Conservation (phyloP, 2,113 vertebrate genomes). For the Gambusia holbrooki region DNA sequence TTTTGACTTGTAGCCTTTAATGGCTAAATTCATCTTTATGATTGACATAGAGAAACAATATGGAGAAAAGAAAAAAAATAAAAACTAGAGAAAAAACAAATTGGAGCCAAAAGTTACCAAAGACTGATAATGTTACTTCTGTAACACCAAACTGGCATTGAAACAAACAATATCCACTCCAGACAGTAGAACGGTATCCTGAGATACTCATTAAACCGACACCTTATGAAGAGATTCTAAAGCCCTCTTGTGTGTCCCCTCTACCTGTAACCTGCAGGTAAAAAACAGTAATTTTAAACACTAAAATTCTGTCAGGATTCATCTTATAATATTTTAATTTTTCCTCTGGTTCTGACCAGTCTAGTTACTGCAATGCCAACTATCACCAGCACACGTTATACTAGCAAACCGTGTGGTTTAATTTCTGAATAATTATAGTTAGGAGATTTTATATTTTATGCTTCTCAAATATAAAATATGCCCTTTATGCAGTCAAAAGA, state of each 20-base stretch:
- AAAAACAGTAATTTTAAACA: no score
- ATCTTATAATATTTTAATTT: no score
- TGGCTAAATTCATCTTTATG: background rate
- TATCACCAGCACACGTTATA: background rate
- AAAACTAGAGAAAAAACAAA: background rate
- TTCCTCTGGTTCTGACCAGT: no score
- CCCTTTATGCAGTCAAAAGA: background rate
- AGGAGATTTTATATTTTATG: no score
- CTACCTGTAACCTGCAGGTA: no score
- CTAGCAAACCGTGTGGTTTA: background rate
- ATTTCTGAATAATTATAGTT: background rate
- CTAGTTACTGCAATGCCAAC: no score
- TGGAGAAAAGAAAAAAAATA: background rate
- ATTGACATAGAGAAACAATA: background rate
- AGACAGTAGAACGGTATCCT: background rate
- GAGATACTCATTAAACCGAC: background rate
- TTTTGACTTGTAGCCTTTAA: background rate
- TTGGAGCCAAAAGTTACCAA: background rate
- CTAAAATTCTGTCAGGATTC: no score
- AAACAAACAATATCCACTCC: background rate
- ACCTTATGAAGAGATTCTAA: background rate
- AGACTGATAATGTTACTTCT: no score
- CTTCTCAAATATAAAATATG: no score
- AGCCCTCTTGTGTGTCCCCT: no score
- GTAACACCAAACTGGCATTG: background rate